Base-by-base conservation (phyloP, 2,113 vertebrate species). In the Pithys albifrons region DNA sequence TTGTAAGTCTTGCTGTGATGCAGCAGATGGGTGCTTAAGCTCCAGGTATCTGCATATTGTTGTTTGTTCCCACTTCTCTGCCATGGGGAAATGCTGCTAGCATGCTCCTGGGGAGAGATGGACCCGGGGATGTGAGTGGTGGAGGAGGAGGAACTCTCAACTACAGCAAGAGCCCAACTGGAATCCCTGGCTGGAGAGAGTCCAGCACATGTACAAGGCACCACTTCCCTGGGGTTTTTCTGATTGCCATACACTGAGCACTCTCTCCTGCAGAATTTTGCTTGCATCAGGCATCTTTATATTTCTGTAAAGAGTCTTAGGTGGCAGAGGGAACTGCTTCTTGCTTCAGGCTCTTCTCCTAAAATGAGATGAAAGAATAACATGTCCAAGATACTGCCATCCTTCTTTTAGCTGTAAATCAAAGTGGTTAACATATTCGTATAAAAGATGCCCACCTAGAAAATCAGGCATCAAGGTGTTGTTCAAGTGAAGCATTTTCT, bases 141-240 rank as follows among this genome's bases (percentile, higher is more conserved):
- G 2, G 67, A 59, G 64, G 35, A 95, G 33, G 23, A 83, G 88
- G 72, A 93, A 67, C 78, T 95, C 41, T 65, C 37, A 39, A 29
- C 20, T 20, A 45, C 77, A 67, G 78, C 85, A 80, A 62, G 45
- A 73, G 17, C 75, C 59, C 87, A 95, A 16, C 59, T 71, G 64
- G 79, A 83, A 78, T 83, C 64, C 57, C 31, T 48, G 1, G 3
- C 64, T 95, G 93, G 72, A 78, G 48, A 83, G 48, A 19, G 22
- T 89, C 88, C 88, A 96, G 59, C 55, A 66, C 51, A 62, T 14
- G 2, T 39, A 54, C 19, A 64, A 93, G 51, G 33, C 35, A 22
- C 25, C 0, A 1, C 61, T 88, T 84, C 52, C 73, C 25, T 9
- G 51, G 0, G 0, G 1, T 16, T 20, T 31, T 81, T 62, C 73